phyloP scores from a whole-genome alignment of 2,113 vertebrate species.

The Eurystomus gularis region DNA sequence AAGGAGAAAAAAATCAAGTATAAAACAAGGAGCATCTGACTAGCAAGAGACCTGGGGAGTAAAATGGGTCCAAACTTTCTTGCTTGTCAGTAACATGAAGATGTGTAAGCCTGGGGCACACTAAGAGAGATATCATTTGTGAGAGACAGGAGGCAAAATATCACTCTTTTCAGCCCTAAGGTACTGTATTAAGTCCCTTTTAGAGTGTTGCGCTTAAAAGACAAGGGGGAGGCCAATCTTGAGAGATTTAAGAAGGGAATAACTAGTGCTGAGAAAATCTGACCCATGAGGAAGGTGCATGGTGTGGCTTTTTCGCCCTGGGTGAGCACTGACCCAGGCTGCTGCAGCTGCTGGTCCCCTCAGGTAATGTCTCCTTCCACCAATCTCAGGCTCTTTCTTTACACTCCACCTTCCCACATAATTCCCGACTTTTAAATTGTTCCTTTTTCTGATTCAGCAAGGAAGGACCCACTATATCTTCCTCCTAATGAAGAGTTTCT shows the following conservation, averaged over 20 bases:
- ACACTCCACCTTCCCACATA: not conserved
- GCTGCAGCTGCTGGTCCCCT: not conserved
- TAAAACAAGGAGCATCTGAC: not conserved
- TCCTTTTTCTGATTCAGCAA: not conserved
- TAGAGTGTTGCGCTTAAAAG: not conserved
- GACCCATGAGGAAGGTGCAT: not conserved
- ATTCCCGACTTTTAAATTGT: not conserved
- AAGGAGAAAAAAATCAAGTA: not conserved
- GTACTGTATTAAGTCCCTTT: not conserved
- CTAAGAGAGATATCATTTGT: not conserved
- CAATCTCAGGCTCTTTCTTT: not conserved
- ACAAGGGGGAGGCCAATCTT: not conserved
- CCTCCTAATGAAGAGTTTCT: not conserved
- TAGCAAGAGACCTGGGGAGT: not conserved
- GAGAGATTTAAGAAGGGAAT: not conserved
- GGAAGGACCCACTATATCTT: not conserved
- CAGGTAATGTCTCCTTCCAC: not conserved
- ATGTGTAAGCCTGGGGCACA: not conserved
- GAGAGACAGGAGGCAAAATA: not conserved
- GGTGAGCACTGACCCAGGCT: not conserved
- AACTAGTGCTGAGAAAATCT: not conserved
- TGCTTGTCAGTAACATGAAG: not conserved
- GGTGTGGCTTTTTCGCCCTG: rapidly evolving
- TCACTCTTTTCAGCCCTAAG: not conserved
- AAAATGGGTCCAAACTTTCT: not conserved